A percentile compares a stretch with the other conserved stretches of the same genome.
Conservation (phyloP, 1,140 invertebrate species). For the Harlomillsia oculata region DNA sequence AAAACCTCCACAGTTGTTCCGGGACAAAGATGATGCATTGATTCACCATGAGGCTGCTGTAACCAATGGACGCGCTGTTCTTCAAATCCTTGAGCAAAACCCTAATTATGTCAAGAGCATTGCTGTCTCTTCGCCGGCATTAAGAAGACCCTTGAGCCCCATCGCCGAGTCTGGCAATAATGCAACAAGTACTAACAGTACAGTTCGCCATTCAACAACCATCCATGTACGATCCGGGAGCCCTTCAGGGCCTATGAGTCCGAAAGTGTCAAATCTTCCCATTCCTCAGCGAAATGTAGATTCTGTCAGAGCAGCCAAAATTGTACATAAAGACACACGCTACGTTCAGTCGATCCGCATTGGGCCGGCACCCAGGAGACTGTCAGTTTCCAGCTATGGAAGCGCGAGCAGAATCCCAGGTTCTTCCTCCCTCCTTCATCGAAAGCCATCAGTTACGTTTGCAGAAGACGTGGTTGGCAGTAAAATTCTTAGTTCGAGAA, state of each 20-base stretch:
- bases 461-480: conserved; percentile 28
- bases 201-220: background rate
- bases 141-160: conserved; percentile 23
- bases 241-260: background rate
- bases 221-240: background rate
- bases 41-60: conserved; percentile 28
- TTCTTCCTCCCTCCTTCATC: background rate
- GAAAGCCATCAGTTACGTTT: conserved; percentile 34
- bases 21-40: conserved; percentile 21
- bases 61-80: conserved; percentile 21
- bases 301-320: conserved; percentile 21
- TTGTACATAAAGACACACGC: conserved; percentile 25
- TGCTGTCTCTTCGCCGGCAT: conserved; percentile 16
- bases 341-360: conserved; percentile 35
- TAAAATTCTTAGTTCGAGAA: conserved; percentile 1
- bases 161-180: conserved; percentile 17
- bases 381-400: too few relatives aligned
- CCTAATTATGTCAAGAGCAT: conserved; percentile 32
- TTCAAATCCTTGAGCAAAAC: conserved; percentile 33
- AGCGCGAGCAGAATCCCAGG: background rate
- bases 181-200: background rate
- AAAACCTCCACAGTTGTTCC: conserved; percentile 24
- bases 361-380: conserved; percentile 4
- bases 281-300: conserved; percentile 20
- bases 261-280: conserved; percentile 7